phyloP scores from a whole-genome alignment of 2,888 invertebrate genomes.

The Caenorhabditis wallacei region DNA sequence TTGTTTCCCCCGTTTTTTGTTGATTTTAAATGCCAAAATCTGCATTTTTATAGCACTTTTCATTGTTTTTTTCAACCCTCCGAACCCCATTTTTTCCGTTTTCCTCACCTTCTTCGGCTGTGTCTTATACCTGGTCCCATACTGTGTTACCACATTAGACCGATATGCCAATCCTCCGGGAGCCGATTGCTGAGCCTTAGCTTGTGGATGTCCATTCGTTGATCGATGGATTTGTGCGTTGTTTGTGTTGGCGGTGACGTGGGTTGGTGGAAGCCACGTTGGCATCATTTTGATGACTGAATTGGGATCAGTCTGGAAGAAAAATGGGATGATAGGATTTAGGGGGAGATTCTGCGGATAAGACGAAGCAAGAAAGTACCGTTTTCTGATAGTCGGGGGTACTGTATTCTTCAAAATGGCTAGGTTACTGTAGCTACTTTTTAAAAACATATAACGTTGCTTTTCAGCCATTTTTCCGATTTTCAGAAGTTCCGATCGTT shows the following conservation, averaged over 20 bases:
- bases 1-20: background rate
- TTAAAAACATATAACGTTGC: too few species aligned
- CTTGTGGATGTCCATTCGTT: constrained; percentile 31
- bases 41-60: background rate
- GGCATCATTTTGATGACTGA: background rate
- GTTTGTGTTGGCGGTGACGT: background rate
- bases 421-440: too few species aligned
- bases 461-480: too few species aligned
- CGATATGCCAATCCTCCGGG: constrained; percentile 33
- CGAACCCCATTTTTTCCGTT: background rate
- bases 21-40: background rate
- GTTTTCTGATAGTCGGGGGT: too few species aligned
- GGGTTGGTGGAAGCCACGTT: constrained; percentile 19
- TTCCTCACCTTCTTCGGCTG: background rate
- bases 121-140: constrained; percentile 8
- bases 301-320: background rate
- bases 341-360: too few species aligned
- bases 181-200: constrained; percentile 49
- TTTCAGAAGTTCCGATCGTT: too few species aligned
- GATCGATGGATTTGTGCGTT: background rate
- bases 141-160: background rate
- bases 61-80: background rate
- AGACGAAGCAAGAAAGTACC: too few species aligned
- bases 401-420: too few species aligned
- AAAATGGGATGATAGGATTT: background rate